Evolutionary conservation across 2,888 invertebrate genomes (phyloP), one percentile per base, ranked within the genome.

Genomic region (Siphlonurus alternatus): DNA sequence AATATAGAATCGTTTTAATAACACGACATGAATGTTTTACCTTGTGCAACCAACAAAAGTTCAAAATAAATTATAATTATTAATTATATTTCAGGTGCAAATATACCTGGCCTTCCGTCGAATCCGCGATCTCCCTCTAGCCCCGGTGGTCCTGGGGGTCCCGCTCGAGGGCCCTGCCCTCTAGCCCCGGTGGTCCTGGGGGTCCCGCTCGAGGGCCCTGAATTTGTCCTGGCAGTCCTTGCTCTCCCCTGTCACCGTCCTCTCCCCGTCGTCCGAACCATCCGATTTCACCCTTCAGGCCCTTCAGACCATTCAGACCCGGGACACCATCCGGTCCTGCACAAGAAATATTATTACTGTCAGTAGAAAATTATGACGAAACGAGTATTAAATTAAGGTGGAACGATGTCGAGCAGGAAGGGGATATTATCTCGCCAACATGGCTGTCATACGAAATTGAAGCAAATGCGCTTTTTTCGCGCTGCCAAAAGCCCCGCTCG

Each of bases 241-340:
- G 63, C 23, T 65, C 67, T 56, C 74, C 74, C 64, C 69, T 67
- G 25, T 69, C 66, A 51, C 73, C 73, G 59, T 65, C 66, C 23
- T 59, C 18, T 25, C 66, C 65, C 15, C 61, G 25, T 64, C 63
- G 24, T 7, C 66, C 66, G 23, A 59, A 19, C 69, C 69, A 69
- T 22, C 76, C 76, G 25, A 73, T 69, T 25, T 75, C 74, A 62
- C 76, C 76, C 66, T 75, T 76, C 18, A 74, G 63, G 20, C 77
- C 76, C 59, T 74, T 74, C 68, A 73, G 71, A 2, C 76, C 76
- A 18, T 70, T 69, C 10, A 72, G 70, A 20, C 76, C 76, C 2
- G 70, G 65, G 2, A 68, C 56, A 7, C 75, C 76, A 56, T 75
- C 74, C 5, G 67, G 64, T 15, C 75, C 75, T 74, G 64, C 38